Conservation (phyloP, 2,113 vertebrate species). For the Phyllostomus discolor region DNA sequence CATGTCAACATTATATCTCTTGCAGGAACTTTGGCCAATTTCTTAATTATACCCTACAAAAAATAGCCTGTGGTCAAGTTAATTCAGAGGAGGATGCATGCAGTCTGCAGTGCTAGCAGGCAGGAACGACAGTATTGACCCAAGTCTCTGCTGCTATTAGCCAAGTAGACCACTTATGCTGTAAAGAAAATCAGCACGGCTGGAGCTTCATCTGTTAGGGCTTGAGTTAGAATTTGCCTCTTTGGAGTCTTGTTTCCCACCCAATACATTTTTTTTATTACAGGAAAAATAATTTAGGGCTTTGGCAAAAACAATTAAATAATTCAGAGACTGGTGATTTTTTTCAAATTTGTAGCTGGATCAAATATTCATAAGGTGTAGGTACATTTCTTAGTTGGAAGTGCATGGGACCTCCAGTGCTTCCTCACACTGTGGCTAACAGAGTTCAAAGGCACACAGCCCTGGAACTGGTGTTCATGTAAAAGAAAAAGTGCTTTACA, state of each 20-base stretch:
- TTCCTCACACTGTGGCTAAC: conserved; percentile 17
- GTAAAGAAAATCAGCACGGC: conserved; percentile 51
- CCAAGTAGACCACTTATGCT: conserved; percentile 59
- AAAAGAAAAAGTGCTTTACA: not conserved
- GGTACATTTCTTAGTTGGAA: conserved; percentile 57
- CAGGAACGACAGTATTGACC: conserved; percentile 60
- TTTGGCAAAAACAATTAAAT: conserved; percentile 76
- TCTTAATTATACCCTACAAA: conserved; percentile 62
- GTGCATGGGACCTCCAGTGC: not conserved
- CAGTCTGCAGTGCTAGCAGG: conserved; percentile 43
- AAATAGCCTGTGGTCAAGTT: conserved; percentile 70
- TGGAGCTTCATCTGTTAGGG: conserved; percentile 24
- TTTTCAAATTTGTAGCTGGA: conserved; percentile 65
- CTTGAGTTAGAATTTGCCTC: not conserved
- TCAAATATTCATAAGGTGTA: conserved; percentile 77
- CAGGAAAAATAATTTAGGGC: conserved; percentile 74
- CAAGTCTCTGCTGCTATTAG: conserved; percentile 39
- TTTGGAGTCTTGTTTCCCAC: conserved; percentile 58
- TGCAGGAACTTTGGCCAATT: conserved; percentile 68
- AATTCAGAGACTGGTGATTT: conserved; percentile 71
- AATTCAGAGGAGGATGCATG: conserved; percentile 63
- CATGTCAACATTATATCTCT: conserved; percentile 59
- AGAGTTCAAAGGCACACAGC: not conserved
- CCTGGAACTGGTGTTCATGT: not conserved
- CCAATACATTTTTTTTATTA: conserved; percentile 64